Base-by-base conservation (phyloP, 2,888 invertebrate genomes). In the Cybosia mesomella region DNA sequence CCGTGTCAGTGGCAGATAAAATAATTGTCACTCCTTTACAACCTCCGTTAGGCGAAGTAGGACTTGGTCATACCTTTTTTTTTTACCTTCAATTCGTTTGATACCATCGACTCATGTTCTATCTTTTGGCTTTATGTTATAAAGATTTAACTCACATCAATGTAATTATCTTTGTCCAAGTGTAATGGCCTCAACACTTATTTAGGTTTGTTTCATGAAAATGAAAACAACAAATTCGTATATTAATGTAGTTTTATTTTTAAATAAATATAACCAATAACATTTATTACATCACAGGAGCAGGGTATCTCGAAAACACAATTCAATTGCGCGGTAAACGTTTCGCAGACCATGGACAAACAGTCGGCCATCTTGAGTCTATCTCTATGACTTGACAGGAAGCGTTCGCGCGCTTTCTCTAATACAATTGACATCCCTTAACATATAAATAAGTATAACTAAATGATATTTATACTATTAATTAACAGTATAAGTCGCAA, bases 211-310 rank as follows among this genome's bases (percentile, higher is more conserved):
- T 34, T 10, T 34, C 10, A 49, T 13, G 24, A 24, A 18, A 58
- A 60, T 24, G 53, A 77, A 78, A 87, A 79, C 73, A 68, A 58
- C 69, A 32, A 5, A 43, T 88, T 82, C 88, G 91, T 92, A 92
- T 93, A 93, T 92, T 94, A 93, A 92, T 92, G 92, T 93, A 93
- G 84, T 93, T 94, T 95, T 94, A 92, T 93, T 94, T 91, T 93
- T 90, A 94, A 95, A 94, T 94, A 94, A 95, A 94, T 94, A 95
- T 94, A 94, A 95, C 94, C 94, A 93, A 95, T 95, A 94, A 95
- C 94, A 94, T 94, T 93, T 94, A 94, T 93, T 94, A 94, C 93
- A 95, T 95, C 95, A 95, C 95, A 95, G 95, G 95, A 94, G 92
- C 89, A 91, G 94, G 94, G 94, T 94, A 94, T 91, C 89, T 91